Conservation (phyloP, 1,140 invertebrate genomes). For the Chlorops oryzae region DNA sequence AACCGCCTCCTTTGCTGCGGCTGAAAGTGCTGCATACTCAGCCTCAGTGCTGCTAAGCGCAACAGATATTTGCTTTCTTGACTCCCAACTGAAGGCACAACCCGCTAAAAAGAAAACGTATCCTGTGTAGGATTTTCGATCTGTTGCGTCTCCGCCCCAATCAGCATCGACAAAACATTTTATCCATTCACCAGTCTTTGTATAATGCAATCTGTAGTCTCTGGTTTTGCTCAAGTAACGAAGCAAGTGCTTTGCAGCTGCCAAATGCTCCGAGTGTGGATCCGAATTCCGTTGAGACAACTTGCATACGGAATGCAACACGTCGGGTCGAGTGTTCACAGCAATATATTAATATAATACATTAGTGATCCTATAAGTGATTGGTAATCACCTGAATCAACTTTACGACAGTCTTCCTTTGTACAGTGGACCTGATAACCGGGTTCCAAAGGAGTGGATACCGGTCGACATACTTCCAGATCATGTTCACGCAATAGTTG, state of each 20-base stretch:
- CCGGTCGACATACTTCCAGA: slow-evolving; percentile 40
- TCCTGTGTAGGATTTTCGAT: slow-evolving; percentile 38
- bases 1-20: slow-evolving; percentile 26
- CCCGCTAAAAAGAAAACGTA: slow-evolving; percentile 33
- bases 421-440: slow-evolving; percentile 10
- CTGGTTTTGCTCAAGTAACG: slow-evolving; percentile 8
- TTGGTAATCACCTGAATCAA: background rate
- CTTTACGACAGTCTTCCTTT: background rate
- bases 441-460: slow-evolving; percentile 33
- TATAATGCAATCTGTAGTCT: background rate
- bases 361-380: slow-evolving; percentile 5
- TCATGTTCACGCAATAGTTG: background rate
- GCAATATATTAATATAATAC: slow-evolving; percentile 27
- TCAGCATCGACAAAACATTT: slow-evolving; percentile 12
- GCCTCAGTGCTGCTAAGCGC: slow-evolving; percentile 41
- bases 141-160: slow-evolving; percentile 35
- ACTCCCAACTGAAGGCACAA: slow-evolving; percentile 29
- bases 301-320: slow-evolving; percentile 4
- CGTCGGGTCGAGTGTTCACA: slow-evolving; percentile 39
- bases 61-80: slow-evolving; percentile 38
- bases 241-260: slow-evolving; percentile 11
- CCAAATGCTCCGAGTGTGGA: slow-evolving; percentile 2
- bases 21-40: slow-evolving; percentile 29
- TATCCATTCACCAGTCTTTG: background rate
- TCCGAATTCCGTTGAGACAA: slow-evolving; percentile 3